phyloP scores from a whole-genome alignment of 2,888 invertebrate species.

The Watsonalla binaria region DNA sequence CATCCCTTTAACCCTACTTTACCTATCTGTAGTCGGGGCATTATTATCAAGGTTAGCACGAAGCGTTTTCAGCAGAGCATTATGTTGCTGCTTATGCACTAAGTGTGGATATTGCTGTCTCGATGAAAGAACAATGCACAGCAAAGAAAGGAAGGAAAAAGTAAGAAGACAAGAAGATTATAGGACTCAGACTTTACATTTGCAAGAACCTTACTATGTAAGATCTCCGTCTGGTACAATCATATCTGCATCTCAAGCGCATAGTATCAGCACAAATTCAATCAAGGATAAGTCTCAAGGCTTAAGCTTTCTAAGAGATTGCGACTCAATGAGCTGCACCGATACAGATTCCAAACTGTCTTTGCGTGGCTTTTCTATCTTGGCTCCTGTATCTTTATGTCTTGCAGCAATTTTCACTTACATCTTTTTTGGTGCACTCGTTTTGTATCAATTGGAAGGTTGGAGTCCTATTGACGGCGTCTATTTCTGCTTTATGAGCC shows the following conservation, averaged over 20 bases:
- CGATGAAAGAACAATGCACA: constrained; percentile 89
- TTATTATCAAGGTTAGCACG: constrained; percentile 90
- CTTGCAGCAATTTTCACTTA: constrained; percentile 93
- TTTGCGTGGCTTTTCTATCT: constrained; percentile 85
- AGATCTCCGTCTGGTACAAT: constrained; percentile 74
- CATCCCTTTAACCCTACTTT: constrained; percentile 91
- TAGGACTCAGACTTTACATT: constrained; percentile 77
- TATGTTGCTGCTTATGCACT: constrained; percentile 92
- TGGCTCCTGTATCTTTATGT: constrained; percentile 93
- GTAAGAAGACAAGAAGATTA: constrained; percentile 84
- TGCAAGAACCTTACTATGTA: constrained; percentile 87
- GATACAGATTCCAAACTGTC: constrained; percentile 84
- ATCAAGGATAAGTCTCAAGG: constrained; percentile 68
- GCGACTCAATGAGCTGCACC: constrained; percentile 79
- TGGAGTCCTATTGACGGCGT: constrained; percentile 95
- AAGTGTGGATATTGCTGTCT: constrained; percentile 93
- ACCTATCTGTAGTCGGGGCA: constrained; percentile 91
- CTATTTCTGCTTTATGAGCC: constrained; percentile 97
- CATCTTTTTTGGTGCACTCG: constrained; percentile 92
- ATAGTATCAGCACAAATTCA: constrained; percentile 60
- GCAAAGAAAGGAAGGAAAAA: constrained; percentile 88
- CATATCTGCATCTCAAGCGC: constrained; percentile 74
- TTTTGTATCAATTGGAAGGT: constrained; percentile 93
- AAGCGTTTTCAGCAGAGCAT: constrained; percentile 88
- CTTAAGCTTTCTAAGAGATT: constrained; percentile 67